Percentiles rank a stretch among this genome's conserved stretches.
Conservation (phyloP, 1,140 invertebrate species). For the Mesaphorura yosii region DNA sequence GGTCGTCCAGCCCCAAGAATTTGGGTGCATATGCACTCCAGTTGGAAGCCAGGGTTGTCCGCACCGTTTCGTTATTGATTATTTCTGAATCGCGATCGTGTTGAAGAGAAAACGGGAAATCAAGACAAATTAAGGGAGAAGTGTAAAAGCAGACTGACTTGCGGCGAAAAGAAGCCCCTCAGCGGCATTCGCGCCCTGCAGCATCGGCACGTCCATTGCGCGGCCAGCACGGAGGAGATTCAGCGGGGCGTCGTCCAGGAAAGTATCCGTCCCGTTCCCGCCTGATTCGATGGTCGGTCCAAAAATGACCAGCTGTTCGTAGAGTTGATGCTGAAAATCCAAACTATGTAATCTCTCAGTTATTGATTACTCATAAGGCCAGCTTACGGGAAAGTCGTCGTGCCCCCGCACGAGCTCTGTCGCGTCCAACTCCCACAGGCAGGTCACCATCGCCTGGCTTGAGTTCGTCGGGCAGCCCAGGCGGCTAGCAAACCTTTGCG, state of each 20-base stretch:
- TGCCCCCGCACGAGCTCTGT: slow-evolving; percentile 12
- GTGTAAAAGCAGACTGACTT: too few relatives aligned
- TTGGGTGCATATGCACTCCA: neutral
- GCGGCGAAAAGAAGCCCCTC: neutral
- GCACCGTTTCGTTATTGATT: neutral
- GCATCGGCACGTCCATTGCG: neutral
- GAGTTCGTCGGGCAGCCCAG: slow-evolving; percentile 45
- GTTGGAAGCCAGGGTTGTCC: neutral
- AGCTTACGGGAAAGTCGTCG: slow-evolving; percentile 5
- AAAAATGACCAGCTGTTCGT: neutral
- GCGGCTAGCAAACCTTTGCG: slow-evolving; percentile 45
- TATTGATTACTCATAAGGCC: neutral
- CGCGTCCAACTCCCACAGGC: slow-evolving; percentile 33
- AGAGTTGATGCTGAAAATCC: neutral
- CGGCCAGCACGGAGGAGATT: neutral
- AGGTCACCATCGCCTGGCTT: slow-evolving; percentile 38
- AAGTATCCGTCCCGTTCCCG: neutral
- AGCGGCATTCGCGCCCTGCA: neutral
- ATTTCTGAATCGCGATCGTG: too few relatives aligned
- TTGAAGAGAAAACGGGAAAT: too few relatives aligned
- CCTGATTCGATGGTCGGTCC: neutral
- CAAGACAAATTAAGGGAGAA: too few relatives aligned
- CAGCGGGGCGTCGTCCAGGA: neutral
- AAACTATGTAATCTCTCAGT: neutral
- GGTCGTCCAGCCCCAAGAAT: neutral